Evolutionary conservation across 1,140 invertebrate species (phyloP).

Genomic region (Ceratina calcarata): DNA sequence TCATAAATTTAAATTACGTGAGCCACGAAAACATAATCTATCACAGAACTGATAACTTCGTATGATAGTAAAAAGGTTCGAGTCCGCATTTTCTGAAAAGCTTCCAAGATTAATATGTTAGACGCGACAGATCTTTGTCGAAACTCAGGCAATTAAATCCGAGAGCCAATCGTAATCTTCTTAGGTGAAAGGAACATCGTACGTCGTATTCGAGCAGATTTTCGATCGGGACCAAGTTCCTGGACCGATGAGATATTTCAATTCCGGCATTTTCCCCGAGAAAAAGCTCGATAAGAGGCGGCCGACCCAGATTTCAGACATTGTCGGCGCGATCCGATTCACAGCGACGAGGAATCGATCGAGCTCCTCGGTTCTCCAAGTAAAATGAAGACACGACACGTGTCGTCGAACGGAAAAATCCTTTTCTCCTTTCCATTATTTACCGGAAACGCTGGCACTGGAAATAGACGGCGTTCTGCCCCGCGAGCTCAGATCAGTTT

Average conservation of each 20-base stretch:
- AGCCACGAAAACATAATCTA: background rate
- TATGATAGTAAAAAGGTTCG: background rate
- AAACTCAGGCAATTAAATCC: conserved; percentile 14
- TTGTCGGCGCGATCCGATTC: background rate
- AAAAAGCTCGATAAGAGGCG: conserved; percentile 24
- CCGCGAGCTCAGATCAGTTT: background rate
- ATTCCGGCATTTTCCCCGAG: conserved; percentile 2
- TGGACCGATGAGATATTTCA: conserved; percentile 17
- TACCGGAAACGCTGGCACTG: background rate
- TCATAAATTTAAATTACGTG: background rate
- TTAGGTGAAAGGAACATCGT: background rate
- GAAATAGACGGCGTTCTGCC: background rate
- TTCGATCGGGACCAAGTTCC: conserved; percentile 3
- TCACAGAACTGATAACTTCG: background rate
- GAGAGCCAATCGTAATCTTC: background rate
- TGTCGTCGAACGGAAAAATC: conserved; percentile 22
- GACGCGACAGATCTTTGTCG: background rate
- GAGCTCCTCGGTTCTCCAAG: background rate
- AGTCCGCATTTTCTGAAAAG: background rate
- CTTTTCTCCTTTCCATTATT: conserved; percentile 32
- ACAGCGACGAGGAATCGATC: conserved; percentile 16
- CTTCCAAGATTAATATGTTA: background rate
- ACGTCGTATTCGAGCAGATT: background rate
- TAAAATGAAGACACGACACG: conserved; percentile 8
- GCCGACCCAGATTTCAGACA: conserved; percentile 29